Evolutionary conservation across 2,888 invertebrate species (phyloP).

Genomic region (Eupithecia vulgata): DNA sequence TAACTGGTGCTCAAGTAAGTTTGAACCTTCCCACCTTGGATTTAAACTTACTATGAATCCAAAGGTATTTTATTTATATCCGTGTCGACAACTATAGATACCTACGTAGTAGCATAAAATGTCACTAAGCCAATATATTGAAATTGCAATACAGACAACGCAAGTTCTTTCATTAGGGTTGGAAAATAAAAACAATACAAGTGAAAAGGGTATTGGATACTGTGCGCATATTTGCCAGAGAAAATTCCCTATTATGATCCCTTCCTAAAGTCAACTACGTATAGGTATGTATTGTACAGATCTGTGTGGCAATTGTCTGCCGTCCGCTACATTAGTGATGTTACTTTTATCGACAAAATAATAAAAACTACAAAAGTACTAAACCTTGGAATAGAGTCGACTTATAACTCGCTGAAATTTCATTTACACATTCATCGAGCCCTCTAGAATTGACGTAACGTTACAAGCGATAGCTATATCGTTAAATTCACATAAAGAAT

Average conservation of each 20-base stretch:
- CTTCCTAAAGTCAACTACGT: constrained; percentile 76
- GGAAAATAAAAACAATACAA: constrained; percentile 83
- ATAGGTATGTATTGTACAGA: constrained; percentile 58
- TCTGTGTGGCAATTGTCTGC: constrained; percentile 76
- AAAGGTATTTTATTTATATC: not conserved
- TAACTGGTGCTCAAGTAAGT: not conserved
- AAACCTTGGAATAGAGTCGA: not conserved
- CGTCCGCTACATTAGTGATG: constrained; percentile 55
- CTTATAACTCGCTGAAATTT: constrained; percentile 7
- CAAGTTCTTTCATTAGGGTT: constrained; percentile 82
- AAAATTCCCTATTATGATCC: constrained; percentile 82
- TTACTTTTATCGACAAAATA: constrained; percentile 43
- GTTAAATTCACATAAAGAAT: constrained; percentile 46
- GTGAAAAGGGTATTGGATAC: constrained; percentile 81
- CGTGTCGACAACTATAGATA: not conserved
- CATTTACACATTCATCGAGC: constrained; percentile 24
- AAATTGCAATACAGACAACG: constrained; percentile 75
- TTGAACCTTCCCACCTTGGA: constrained; percentile 1
- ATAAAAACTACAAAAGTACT: not conserved
- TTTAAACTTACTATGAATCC: not conserved
- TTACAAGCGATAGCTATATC: not conserved
- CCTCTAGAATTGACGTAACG: not conserved
- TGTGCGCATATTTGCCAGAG: constrained; percentile 76
- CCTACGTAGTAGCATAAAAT: constrained; percentile 52
- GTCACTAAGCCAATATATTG: constrained; percentile 69